Evolutionary conservation across 2,888 invertebrate genomes (phyloP), one percentile per base, ranked within the genome.

Genomic region (Cerceris ruficornis): DNA sequence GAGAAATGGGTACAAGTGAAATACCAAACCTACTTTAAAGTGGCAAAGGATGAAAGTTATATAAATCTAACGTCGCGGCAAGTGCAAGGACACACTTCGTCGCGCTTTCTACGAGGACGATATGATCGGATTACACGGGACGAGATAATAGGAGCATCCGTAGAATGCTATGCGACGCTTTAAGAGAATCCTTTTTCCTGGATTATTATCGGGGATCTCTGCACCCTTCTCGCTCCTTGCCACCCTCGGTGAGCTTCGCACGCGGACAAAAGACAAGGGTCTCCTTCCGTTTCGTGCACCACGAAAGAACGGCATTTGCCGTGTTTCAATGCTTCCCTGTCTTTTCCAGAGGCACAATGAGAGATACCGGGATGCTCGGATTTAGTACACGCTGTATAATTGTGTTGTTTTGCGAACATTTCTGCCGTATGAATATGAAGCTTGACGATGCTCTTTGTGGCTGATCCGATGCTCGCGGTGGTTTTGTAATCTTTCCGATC

Each of bases 11-110:
- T 46, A 71, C 70, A 43, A 70, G 80, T 75, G 80, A 80, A 80
- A 80, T 75, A 80, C 61, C 28, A 61, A 80, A 80, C 80, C 80
- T 80, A 80, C 80, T 80, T 80, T 61, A 71, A 57, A 68, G 60
- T 54, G 43, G 67, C 75, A 17, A 55, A 75, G 60, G 68, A 74
- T 75, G 75, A 80, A 80, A 75, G 80, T 70, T 61, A 72, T 75
- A 81, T 76, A 68, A 73, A 76, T 76, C 76, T 70, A 46, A 49
- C 70, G 41, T n/a, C 71, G 71, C 65, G 42, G 64, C 77, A 77
- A 81, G 81, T 81, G 75, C 81, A 77, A 82, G 81, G 81, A 75
- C 81, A 70, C 58, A 46, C 55, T 6, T 61, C 61, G 70, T 58
- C 50, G 46, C 61, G 68, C 80, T 80, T 75, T 80, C 80, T 71